A percentile compares a stretch with the other conserved stretches of the same genome.
phyloP scores from a whole-genome alignment of 2,888 invertebrate species.

The Callyntrura guangdongensis region DNA sequence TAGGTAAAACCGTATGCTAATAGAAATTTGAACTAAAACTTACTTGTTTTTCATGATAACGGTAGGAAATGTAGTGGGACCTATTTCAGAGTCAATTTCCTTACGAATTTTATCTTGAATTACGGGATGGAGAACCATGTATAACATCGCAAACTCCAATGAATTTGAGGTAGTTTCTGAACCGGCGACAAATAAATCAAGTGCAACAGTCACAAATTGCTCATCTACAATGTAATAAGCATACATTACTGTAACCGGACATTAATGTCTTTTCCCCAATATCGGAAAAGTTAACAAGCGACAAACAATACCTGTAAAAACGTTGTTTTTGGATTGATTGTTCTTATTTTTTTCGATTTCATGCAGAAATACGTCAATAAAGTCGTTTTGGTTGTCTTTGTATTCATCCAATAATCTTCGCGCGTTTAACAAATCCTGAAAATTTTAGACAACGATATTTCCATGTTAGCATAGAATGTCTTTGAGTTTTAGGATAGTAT shows the following conservation, averaged over 20 bases:
- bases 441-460: background rate
- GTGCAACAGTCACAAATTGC: constrained; percentile 77
- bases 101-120: constrained; percentile 84
- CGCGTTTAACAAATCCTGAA: constrained; percentile 77
- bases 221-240: too few relatives aligned
- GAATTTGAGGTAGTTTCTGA: constrained; percentile 84
- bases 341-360: constrained; percentile 81
- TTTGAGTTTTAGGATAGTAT: too few relatives aligned
- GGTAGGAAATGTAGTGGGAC: constrained; percentile 80
- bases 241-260: too few relatives aligned
- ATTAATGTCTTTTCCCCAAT: too few relatives aligned
- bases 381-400: constrained; percentile 81
- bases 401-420: constrained; percentile 76
- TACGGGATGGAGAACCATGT: constrained; percentile 84
- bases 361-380: constrained; percentile 81
- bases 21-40: background rate
- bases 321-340: constrained; percentile 46
- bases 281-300: too few relatives aligned
- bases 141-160: constrained; percentile 84
- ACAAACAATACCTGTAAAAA: constrained; percentile 72
- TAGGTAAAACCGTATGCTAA: too few relatives aligned
- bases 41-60: constrained; percentile 75
- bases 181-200: constrained; percentile 82
- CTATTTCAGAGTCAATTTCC: constrained; percentile 85
- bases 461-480: too few relatives aligned